phyloP scores from a whole-genome alignment of 2,888 invertebrate genomes.

The Protodeltote pygarga region DNA sequence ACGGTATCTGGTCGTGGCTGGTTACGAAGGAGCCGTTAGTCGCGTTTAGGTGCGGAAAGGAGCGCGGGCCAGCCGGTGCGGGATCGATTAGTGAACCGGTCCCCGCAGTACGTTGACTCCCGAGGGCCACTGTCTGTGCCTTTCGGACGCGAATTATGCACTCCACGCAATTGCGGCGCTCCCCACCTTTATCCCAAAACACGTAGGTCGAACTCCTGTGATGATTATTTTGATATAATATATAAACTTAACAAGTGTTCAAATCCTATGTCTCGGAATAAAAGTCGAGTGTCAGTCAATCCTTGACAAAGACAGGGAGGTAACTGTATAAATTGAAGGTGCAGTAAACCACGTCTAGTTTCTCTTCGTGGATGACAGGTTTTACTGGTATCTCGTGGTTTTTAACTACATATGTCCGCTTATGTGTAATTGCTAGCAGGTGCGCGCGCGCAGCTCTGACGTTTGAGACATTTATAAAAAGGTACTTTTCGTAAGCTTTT shows the following conservation, averaged over 20 bases:
- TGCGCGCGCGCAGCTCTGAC: constrained; percentile 56
- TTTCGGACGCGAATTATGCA: constrained; percentile 72
- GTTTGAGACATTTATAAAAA: constrained; percentile 60
- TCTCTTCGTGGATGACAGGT: constrained; percentile 65
- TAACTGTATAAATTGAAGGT: constrained; percentile 23
- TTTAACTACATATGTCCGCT: constrained; percentile 66
- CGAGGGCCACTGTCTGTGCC: constrained; percentile 70
- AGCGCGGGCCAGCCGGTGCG: constrained; percentile 74
- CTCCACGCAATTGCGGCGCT: constrained; percentile 61
- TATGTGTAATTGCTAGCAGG: constrained; percentile 70
- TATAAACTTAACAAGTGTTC: too few species aligned
- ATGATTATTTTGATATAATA: not conserved
- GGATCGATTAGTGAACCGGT: constrained; percentile 86
- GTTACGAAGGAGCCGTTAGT: constrained; percentile 80
- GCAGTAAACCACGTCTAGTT: constrained; percentile 62
- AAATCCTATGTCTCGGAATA: too few species aligned
- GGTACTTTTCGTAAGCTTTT: constrained; percentile 41
- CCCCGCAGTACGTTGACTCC: constrained; percentile 82
- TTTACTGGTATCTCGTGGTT: constrained; percentile 60
- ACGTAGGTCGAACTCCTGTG: constrained; percentile 7
- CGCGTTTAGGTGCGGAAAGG: constrained; percentile 80
- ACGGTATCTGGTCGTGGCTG: constrained; percentile 59
- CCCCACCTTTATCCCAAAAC: constrained; percentile 27
- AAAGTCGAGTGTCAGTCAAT: not conserved
- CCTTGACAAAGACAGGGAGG: constrained; percentile 2